phyloP scores from a whole-genome alignment of 1,140 invertebrate genomes.

The Trichomalopsis sarcophagae region DNA sequence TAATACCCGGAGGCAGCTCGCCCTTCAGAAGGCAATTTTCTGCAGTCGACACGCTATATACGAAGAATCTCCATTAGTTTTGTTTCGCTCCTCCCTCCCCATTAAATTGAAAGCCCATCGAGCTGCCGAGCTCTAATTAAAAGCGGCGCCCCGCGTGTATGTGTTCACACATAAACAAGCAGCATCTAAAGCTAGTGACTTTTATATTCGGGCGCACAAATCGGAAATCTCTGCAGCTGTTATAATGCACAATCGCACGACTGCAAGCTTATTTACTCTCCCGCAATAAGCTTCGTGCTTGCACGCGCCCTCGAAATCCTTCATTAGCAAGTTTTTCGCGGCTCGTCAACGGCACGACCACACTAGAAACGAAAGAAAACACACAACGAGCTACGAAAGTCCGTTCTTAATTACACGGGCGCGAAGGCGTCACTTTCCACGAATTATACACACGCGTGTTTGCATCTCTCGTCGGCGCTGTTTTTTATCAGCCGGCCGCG shows the following conservation, averaged over 20 bases:
- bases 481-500: slow-evolving; percentile 49
- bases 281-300: not conserved
- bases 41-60: not conserved
- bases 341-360: not conserved
- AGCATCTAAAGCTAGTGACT: too few species aligned
- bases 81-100: not conserved
- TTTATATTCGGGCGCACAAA: too few species aligned
- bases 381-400: slow-evolving; percentile 3
- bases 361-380: not conserved
- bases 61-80: not conserved
- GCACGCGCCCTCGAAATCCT: slow-evolving; percentile 5
- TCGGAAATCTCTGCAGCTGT: too few species aligned
- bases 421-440: slow-evolving; percentile 31
- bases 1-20: not conserved
- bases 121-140: slow-evolving; percentile 13
- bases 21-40: not conserved
- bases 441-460: slow-evolving; percentile 48
- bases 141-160: not conserved
- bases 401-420: slow-evolving; percentile 54
- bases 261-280: too few species aligned
- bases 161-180: too few species aligned
- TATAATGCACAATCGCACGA: too few species aligned
- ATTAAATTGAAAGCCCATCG: slow-evolving; percentile 39
- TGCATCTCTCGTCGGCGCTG: not conserved
- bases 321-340: slow-evolving; percentile 18